Evolutionary conservation across 1,140 invertebrate species (phyloP), one percentile per base, ranked within the genome.

Genomic region (Orchesella cincta): DNA sequence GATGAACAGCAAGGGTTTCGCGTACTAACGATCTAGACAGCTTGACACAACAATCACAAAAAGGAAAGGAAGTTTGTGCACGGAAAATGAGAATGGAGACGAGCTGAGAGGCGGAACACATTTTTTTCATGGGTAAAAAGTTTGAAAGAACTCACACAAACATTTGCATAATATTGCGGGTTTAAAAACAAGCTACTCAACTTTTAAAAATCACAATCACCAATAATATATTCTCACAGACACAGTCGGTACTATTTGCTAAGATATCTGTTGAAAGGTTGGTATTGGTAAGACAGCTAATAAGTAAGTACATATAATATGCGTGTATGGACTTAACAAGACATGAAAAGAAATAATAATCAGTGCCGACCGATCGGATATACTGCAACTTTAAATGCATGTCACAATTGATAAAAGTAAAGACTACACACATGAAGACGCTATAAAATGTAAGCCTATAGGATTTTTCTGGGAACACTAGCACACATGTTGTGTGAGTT

Each of bases 371-470:
- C 3, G 62, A 67, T 31, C 62, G 2, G 31, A 29, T 31, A 67
- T 67, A 18, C 29, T 26, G 54, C 23, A 57, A 57, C 54, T 57
- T 23, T 26, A 57, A 33, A 67, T 8, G 62, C 62, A 31, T 67
- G 62, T 67, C 62, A 67, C 29, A 67, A 31, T 18, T 67, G 62
- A 67, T 67, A 67, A 67, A 67, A 29, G 54, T n/a, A n/a, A n/a
- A n/a, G n/a, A n/a, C n/a, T n/a, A n/a, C n/a, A n/a, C n/a, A n/a
- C n/a, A n/a, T n/a, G n/a, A n/a, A n/a, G n/a, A n/a, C n/a, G n/a
- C n/a, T n/a, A n/a, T n/a, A n/a, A n/a, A n/a, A n/a, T n/a, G n/a
- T n/a, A n/a, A n/a, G n/a, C n/a, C n/a, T n/a, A n/a, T n/a, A n/a
- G n/a, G n/a, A n/a, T n/a, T n/a, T n/a, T n/a, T n/a, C n/a, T n/a